Percentiles rank a stretch among this genome's conserved stretches.
Evolutionary conservation across 2,888 invertebrate genomes (phyloP).

Genomic region (Parelbella ahira): DNA sequence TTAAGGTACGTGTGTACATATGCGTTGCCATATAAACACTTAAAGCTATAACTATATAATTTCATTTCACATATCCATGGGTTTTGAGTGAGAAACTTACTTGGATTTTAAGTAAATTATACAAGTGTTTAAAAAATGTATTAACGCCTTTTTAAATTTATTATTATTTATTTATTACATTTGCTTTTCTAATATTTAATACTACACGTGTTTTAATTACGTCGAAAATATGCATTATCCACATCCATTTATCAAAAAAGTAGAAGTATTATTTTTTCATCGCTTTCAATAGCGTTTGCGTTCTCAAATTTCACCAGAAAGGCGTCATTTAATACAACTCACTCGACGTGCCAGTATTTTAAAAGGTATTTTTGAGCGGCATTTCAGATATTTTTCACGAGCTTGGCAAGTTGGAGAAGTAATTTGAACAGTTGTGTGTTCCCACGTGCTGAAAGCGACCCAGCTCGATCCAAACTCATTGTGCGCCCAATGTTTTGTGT

Average conservation of each 20-base stretch:
- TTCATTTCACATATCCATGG: constrained; percentile 32
- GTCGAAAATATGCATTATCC: background rate
- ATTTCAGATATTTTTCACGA: constrained; percentile 47
- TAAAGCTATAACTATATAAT: constrained; percentile 67
- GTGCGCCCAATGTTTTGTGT: constrained; percentile 34
- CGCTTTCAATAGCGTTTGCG: constrained; percentile 18
- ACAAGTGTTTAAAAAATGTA: background rate
- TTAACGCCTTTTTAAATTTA: no score
- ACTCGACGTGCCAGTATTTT: constrained; percentile 22
- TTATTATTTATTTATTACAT: no score
- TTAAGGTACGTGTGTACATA: constrained; percentile 58
- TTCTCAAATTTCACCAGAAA: constrained; percentile 19
- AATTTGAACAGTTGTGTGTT: constrained; percentile 67
- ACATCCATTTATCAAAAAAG: background rate
- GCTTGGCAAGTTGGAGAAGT: constrained; percentile 45
- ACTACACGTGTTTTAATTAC: no score
- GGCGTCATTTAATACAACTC: constrained; percentile 26
- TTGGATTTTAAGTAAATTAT: background rate
- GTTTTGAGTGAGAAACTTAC: constrained; percentile 58
- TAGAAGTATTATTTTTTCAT: constrained; percentile 23
- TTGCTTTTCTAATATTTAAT: no score
- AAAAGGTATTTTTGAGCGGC: constrained; percentile 54
- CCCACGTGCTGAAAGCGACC: constrained; percentile 49
- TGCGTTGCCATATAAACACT: constrained; percentile 68
- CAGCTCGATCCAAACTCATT: constrained; percentile 33